A percentile compares a stretch with the other conserved stretches of the same genome.
These are phyloP conservation scores for Siderastrea radians DNA, from an alignment of 92 coral and sea anemone genomes.

Conservation along the genomic window DNA sequence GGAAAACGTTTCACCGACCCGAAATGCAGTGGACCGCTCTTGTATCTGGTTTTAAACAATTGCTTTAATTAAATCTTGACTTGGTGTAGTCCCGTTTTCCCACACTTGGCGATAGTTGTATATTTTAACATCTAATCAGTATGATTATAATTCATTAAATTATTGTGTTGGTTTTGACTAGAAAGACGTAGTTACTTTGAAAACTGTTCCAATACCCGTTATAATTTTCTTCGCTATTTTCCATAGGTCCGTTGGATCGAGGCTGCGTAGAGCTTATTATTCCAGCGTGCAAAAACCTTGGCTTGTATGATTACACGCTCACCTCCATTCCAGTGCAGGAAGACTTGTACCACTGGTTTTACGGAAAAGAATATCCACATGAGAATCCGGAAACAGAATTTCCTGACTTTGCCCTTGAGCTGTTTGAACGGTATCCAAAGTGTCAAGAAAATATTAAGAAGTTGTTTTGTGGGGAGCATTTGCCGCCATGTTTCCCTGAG, in stretches of 20 bases:
- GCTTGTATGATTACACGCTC: conserved; percentile 53
- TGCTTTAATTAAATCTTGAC: too few species aligned
- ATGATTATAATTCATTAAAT: too few species aligned
- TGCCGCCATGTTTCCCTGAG: conserved; percentile 80
- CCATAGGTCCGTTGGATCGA: conserved; percentile 51
- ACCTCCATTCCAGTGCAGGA: conserved; percentile 33
- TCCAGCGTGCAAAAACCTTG: conserved; percentile 70
- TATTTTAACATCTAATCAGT: too few species aligned
- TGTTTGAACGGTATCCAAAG: conserved; percentile 37
- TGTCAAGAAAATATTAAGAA: conserved; percentile 69
- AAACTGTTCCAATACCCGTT: too few species aligned
- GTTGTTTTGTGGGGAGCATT: conserved; percentile 72
- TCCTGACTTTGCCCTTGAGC: neutral
- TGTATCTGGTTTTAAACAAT: too few species aligned
- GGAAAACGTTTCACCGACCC: too few species aligned
- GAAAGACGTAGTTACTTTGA: too few species aligned
- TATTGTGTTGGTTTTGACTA: too few species aligned
- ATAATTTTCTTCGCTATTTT: neutral
- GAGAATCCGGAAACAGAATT: conserved; percentile 15
- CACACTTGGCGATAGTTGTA: too few species aligned
- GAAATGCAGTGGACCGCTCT: too few species aligned
- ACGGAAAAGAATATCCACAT: conserved; percentile 13
- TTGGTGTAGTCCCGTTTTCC: too few species aligned
- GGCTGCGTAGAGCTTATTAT: conserved; percentile 66
- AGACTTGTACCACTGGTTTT: conserved; percentile 9